Base-by-base conservation (phyloP, 2,888 invertebrate genomes). In the Agriopis leucophaearia region DNA sequence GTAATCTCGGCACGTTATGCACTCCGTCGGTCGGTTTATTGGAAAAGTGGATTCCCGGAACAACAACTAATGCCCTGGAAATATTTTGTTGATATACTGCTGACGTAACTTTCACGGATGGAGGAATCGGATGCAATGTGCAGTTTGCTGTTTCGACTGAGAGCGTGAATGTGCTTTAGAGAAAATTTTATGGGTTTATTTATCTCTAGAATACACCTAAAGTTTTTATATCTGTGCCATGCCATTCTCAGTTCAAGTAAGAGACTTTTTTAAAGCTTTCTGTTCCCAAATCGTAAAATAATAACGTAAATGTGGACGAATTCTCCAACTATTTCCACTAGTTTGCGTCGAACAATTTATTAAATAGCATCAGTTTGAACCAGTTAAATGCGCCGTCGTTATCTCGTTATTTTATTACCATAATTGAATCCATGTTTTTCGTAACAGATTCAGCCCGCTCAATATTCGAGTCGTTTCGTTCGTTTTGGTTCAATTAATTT, bases 1-100 rank as follows among this genome's bases (percentile, higher is more conserved):
- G 91, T 90, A 92, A 91, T 91, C 90, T 86, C 85, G 82, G 88
- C 88, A 88, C 90, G 89, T 89, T 89, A 91, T 91, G 88, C 89
- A 88, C 88, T 89, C 83, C 78, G 83, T 78, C 84, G 87, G 85
- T 77, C 80, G 84, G 85, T 89, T 90, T 91, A 90, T 91, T 90
- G 89, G 89, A 84, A 91, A 89, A 87, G 85, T 88, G 84, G 85
- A 84, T 85, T 81, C 82, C 80, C 76, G 75, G 77, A 79, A 80
- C 71, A 72, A 75, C 74, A 75, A 73, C 80, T 78, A 83, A 84
- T 83, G 78, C 80, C 79, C 77, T 69, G 66, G 72, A 78, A 79
- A 81, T 77, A 73, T 71, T 81, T 76, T 75, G 75, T 78, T 76
- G 74, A 76, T 75, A 69, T 71, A 77, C 72, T 64, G 51, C 64